A percentile compares a stretch with the other conserved stretches of the same genome.
These are phyloP conservation scores for Dicyrtomina minuta DNA, from an alignment of 2,888 invertebrate species.

Conservation along the genomic window DNA sequence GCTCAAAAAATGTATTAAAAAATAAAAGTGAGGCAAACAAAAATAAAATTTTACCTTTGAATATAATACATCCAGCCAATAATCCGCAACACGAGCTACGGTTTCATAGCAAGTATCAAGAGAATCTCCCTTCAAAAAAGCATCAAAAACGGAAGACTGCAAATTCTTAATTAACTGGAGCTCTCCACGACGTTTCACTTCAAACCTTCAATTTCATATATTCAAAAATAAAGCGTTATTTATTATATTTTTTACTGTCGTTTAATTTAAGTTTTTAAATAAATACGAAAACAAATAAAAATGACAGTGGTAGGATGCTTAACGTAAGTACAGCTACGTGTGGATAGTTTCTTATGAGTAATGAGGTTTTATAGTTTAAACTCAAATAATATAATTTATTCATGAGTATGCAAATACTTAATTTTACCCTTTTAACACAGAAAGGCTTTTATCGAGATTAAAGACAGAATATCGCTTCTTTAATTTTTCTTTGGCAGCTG, in stretches of 20 bases:
- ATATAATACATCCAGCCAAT: slow-evolving; percentile 96
- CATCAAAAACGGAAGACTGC: slow-evolving; percentile 95
- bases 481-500: slow-evolving; percentile 94
- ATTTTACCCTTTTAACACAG: slow-evolving; percentile 91
- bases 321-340: too few relatives aligned
- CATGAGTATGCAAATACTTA: too few relatives aligned
- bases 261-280: neutral
- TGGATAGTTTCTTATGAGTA: too few relatives aligned
- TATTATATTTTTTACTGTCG: slow-evolving; percentile 8
- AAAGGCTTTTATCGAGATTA: slow-evolving; percentile 94
- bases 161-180: slow-evolving; percentile 97
- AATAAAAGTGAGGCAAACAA: neutral
- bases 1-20: neutral
- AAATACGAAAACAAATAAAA: neutral
- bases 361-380: too few relatives aligned
- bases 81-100: slow-evolving; percentile 95
- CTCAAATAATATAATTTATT: slow-evolving; percentile 15
- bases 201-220: slow-evolving; percentile 69
- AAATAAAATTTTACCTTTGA: slow-evolving; percentile 65
- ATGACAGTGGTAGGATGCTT: too few relatives aligned
- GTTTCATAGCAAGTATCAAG: slow-evolving; percentile 89
- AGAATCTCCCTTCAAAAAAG: slow-evolving; percentile 88
- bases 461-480: slow-evolving; percentile 99
- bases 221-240: too few relatives aligned
- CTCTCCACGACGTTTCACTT: slow-evolving; percentile 96